These are phyloP conservation scores for Rotaria sp. DNA, from an alignment of 2,888 invertebrate species.

Conservation along the genomic window DNA sequence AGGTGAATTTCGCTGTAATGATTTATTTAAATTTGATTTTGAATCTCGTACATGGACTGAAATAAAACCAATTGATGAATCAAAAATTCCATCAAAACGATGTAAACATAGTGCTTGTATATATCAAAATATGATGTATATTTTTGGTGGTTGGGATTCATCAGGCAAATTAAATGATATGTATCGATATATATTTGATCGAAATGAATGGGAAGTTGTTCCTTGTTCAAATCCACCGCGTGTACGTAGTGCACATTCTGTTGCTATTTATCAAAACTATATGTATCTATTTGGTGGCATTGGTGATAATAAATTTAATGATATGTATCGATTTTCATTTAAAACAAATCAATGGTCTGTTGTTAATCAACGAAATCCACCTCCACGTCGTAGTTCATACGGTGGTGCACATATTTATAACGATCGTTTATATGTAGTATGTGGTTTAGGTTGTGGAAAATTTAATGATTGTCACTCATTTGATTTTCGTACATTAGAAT, in stretches of 20 bases:
- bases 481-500: conserved; percentile 18
- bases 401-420: conserved; percentile 9
- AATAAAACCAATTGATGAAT: background rate
- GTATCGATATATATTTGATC: conserved; percentile 15
- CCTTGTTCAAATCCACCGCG: background rate
- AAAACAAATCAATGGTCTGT: conserved; percentile 12
- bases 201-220: conserved; percentile 10
- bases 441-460: conserved; percentile 29
- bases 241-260: background rate
- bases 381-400: conserved; percentile 22
- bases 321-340: conserved; percentile 6
- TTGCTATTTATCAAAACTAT: background rate
- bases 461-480: conserved; percentile 24
- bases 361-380: background rate
- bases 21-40: conserved; percentile 30
- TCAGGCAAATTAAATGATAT: conserved; percentile 20
- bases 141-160: conserved; percentile 21
- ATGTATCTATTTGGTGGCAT: conserved; percentile 23
- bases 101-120: conserved; percentile 23
- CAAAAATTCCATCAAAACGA: conserved; percentile 8
- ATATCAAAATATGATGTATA: conserved; percentile 23
- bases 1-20: conserved; percentile 23
- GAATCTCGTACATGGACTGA: background rate
- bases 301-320: conserved; percentile 24
- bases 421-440: background rate